A percentile compares a stretch with the other conserved stretches of the same genome.
phyloP scores from a whole-genome alignment of 1,140 invertebrate species.

The Planococcus citri region DNA sequence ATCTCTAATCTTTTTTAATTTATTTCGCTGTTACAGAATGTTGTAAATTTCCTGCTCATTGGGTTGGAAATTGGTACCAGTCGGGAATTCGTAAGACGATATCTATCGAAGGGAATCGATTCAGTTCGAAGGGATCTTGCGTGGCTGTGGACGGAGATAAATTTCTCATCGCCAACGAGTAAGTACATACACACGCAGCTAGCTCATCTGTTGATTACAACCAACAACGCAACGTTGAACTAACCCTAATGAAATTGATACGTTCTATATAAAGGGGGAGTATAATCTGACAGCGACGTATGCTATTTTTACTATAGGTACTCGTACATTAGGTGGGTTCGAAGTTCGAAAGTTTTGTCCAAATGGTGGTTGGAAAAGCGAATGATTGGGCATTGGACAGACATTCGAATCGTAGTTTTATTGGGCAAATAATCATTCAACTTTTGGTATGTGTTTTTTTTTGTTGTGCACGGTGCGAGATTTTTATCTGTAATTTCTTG shows the following conservation, averaged over 20 bases:
- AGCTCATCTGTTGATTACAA: not conserved
- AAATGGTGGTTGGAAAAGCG: no score
- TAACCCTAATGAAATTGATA: not conserved
- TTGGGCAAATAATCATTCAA: no score
- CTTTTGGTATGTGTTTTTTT: no score
- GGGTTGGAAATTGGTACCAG: slow-evolving; percentile 67
- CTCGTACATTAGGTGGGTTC: no score
- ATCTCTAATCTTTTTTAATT: not conserved
- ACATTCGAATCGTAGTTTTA: no score
- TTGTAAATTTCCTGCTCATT: slow-evolving; percentile 56
- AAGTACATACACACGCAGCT: slow-evolving; percentile 37
- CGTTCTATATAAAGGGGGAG: not conserved
- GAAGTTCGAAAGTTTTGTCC: no score
- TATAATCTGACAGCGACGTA: no score
- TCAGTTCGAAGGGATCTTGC: slow-evolving; percentile 62
- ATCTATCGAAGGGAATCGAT: slow-evolving; percentile 52
- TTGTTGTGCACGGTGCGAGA: no score
- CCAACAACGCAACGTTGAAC: not conserved
- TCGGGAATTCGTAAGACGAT: slow-evolving; percentile 51
- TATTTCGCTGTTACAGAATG: slow-evolving; percentile 36
- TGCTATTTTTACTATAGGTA: no score
- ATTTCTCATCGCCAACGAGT: slow-evolving; percentile 62
- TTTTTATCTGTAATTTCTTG: no score
- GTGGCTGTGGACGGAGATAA: slow-evolving; percentile 55
- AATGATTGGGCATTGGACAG: no score